These are phyloP conservation scores for Crioceris asparagi DNA, from an alignment of 2,888 invertebrate genomes.

Conservation along the genomic window DNA sequence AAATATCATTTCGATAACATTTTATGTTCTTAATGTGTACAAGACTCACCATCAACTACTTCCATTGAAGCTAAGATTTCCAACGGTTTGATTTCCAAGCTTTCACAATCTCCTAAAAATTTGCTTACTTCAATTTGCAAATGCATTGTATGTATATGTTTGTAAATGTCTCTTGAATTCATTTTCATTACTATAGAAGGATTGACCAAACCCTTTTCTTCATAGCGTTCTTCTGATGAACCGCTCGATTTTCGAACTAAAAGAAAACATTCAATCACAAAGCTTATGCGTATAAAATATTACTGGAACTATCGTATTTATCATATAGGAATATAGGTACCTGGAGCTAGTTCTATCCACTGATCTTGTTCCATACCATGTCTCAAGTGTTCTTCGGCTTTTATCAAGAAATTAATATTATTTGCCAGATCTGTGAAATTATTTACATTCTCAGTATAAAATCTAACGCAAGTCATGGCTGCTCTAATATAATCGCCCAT, in stretches of 20 bases:
- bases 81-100: slow-evolving; percentile 37
- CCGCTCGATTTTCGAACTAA: slow-evolving; percentile 20
- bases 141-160: slow-evolving; percentile 66
- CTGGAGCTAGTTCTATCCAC: slow-evolving; percentile 41
- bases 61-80: slow-evolving; percentile 26
- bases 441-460: slow-evolving; percentile 53
- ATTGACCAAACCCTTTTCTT: slow-evolving; percentile 39
- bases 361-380: slow-evolving; percentile 47
- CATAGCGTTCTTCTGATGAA: slow-evolving; percentile 24
- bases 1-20: too few species aligned
- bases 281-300: too few species aligned
- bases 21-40: too few species aligned
- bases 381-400: slow-evolving; percentile 56
- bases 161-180: slow-evolving; percentile 60
- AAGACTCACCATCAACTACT: too few species aligned
- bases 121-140: slow-evolving; percentile 74
- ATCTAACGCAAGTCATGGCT: slow-evolving; percentile 67
- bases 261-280: too few species aligned
- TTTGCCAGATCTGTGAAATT: slow-evolving; percentile 45
- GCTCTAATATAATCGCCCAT: slow-evolving; percentile 66
- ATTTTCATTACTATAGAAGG: slow-evolving; percentile 58
- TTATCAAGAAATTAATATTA: slow-evolving; percentile 43
- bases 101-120: slow-evolving; percentile 56
- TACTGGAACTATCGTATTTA: too few species aligned
- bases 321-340: slow-evolving; percentile 24